Evolutionary conservation across 2,888 invertebrate genomes (phyloP), one percentile per base, ranked within the genome.

Genomic region (Anthrax anthrax): DNA sequence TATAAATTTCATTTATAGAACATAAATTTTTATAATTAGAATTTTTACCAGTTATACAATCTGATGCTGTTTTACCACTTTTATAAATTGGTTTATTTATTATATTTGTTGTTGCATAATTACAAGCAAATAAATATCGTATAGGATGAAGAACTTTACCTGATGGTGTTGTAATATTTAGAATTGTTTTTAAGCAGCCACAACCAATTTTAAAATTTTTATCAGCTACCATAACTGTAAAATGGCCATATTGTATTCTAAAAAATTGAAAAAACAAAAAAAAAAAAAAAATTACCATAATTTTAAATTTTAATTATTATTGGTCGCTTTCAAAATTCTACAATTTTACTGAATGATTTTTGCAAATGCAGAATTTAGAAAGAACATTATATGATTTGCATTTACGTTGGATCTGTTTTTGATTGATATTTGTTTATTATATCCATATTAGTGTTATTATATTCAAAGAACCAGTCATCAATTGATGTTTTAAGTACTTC

Each of bases 1-100:
- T 2, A 42, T 42, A 42, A 3, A 18, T n/a, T 18, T 42, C 42
- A 18, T 27, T 3, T 2, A 14, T 18, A 3, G 42, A 42, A 18
- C 42, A 42, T 4, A 42, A 18, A 27, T 72, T 73, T 70, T 36
- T 18, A 32, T 27, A 40, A 17, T 37, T 36, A 3, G 43, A 23
- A 37, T 43, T 43, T 10, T 16, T 19, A 13, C 44, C 40, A 37
- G 38, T 27, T 23, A 1, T 34, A 32, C 44, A 40, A 40, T 37
- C 23, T 29, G 14, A 18, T 27, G 23, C 43, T 23, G 39, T 16
- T 2, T 9, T 5, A 19, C 43, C 27, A n/a, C 9, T 14, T 19
- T 37, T 43, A 27, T 43, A 43, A 37, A 43, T 43, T 16, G 37
- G 37, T 37, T n/a, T 1, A 23, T 27, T 19, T 1, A n/a, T 16